These are phyloP conservation scores for Protula sp. DNA, from an alignment of 2,888 invertebrate genomes.

Conservation along the genomic window DNA sequence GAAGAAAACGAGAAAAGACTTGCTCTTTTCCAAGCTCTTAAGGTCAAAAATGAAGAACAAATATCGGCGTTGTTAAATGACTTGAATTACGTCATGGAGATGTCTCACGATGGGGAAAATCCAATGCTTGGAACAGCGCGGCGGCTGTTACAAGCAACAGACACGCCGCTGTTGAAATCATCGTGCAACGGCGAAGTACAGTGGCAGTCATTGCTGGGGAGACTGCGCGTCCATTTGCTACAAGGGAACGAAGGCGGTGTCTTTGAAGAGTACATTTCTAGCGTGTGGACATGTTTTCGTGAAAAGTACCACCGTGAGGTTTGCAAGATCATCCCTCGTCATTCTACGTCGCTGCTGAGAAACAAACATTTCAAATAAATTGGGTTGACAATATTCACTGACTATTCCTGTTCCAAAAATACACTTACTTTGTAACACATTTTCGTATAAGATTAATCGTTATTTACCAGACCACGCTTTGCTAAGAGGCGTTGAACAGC, in stretches of 20 bases:
- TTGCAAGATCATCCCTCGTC: not conserved
- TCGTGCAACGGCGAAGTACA: not conserved
- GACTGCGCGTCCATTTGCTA: not conserved
- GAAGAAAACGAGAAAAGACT: slow-evolving; percentile 20
- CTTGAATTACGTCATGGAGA: slow-evolving; percentile 10
- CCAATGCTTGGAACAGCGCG: slow-evolving; percentile 20
- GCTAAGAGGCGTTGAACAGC: no score
- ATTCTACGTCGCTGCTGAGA: not conserved
- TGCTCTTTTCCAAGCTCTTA: slow-evolving; percentile 24
- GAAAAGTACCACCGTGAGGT: not conserved
- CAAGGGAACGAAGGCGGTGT: not conserved
- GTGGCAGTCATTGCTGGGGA: not conserved
- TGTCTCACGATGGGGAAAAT: slow-evolving; percentile 14
- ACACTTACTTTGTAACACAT: no score
- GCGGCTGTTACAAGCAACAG: slow-evolving; percentile 19
- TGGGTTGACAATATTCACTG: no score
- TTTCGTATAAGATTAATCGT: no score
- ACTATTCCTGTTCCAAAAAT: no score
- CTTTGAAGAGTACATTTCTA: not conserved
- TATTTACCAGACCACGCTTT: no score
- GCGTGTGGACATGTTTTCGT: not conserved
- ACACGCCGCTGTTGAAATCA: not conserved
- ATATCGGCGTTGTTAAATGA: not conserved
- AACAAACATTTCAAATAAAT: not conserved
- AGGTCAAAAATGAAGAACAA: slow-evolving; percentile 15